Evolutionary conservation across 2,888 invertebrate species (phyloP).

Genomic region (Rotaria magnacalcarata): DNA sequence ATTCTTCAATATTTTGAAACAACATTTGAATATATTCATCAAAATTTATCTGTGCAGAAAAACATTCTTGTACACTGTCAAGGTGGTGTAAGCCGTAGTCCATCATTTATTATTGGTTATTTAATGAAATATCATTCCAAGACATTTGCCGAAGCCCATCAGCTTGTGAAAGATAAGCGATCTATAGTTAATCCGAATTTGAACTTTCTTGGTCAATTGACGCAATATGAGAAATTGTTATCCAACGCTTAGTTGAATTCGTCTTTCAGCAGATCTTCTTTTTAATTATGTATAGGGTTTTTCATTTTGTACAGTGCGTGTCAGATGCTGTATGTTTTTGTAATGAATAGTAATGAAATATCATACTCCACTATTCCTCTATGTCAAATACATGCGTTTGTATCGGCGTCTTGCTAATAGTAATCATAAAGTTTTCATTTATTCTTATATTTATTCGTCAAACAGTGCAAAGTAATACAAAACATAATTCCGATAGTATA

Average conservation of each 20-base stretch:
- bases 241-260: neutral
- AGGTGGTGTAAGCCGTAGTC: conserved; percentile 1
- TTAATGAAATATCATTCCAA: conserved; percentile 12
- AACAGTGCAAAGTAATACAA: too few relatives aligned
- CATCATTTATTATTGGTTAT: conserved; percentile 6
- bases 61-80: conserved; percentile 25
- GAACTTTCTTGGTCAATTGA: neutral
- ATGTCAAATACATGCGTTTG: neutral
- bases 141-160: neutral
- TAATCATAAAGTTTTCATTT: neutral
- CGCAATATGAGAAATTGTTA: neutral
- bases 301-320: neutral
- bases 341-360: neutral
- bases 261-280: neutral
- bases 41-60: neutral
- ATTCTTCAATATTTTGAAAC: neutral
- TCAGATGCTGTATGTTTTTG: neutral
- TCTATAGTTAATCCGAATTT: neutral
- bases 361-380: neutral
- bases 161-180: neutral
- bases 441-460: too few relatives aligned
- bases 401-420: neutral
- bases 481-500: too few relatives aligned
- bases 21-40: conserved; percentile 7
- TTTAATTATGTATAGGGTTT: neutral